Percentiles rank a stretch among this genome's conserved stretches.
phyloP scores from a whole-genome alignment of 2,113 vertebrate genomes.

The Phylloscopus trochilus region DNA sequence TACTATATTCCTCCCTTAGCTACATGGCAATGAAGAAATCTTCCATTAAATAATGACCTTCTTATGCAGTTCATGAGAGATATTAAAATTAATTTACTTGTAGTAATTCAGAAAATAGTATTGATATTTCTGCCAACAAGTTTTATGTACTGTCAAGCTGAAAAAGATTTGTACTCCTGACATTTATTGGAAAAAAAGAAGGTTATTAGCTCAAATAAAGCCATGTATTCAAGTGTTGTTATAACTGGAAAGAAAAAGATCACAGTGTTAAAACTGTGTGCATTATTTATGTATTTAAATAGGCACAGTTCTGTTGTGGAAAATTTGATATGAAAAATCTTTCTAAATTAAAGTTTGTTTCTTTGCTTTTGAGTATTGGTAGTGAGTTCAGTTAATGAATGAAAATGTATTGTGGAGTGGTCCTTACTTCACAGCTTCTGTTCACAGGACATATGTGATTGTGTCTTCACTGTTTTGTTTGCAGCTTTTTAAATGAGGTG shows the following conservation, averaged over 20 bases:
- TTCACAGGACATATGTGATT: neutral
- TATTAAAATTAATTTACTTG: neutral
- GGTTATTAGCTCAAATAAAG: neutral
- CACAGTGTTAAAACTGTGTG: neutral
- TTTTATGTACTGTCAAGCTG: neutral
- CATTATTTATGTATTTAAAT: neutral
- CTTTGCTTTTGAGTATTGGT: neutral
- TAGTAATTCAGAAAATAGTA: neutral
- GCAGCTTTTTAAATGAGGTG: neutral
- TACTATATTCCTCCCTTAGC: neutral
- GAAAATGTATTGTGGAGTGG: neutral
- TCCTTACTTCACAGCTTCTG: neutral
- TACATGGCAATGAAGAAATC: neutral
- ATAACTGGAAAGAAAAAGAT: neutral
- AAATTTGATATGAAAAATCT: neutral
- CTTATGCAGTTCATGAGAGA: neutral
- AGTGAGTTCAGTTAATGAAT: neutral
- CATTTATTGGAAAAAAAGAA: neutral
- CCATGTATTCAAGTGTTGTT: neutral
- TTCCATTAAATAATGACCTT: neutral
- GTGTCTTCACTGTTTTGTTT: neutral
- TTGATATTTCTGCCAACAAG: neutral
- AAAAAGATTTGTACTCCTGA: neutral
- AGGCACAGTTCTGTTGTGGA: neutral
- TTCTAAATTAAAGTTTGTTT: neutral